phyloP scores from a whole-genome alignment of 2,888 invertebrate species.

The Oxytorus armatus region DNA sequence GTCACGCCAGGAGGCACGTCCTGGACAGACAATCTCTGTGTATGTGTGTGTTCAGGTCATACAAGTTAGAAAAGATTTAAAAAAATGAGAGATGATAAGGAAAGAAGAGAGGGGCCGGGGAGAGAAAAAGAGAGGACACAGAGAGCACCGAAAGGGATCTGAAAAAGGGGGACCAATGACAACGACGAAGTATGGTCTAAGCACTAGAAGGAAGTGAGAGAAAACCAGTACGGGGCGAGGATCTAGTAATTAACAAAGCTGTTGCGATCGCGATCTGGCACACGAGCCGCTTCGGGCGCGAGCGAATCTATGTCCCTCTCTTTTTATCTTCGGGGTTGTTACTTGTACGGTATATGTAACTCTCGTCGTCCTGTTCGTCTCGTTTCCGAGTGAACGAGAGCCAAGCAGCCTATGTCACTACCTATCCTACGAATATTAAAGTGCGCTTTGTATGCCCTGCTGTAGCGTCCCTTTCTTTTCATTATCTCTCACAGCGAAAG shows the following conservation, averaged over 20 bases:
- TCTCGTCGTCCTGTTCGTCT: constrained; percentile 37
- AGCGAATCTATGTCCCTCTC: constrained; percentile 35
- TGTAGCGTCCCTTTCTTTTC: constrained; percentile 70
- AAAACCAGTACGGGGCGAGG: constrained; percentile 69
- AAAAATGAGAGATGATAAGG: background rate
- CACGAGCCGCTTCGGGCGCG: constrained; percentile 76
- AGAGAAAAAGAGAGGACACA: constrained; percentile 46
- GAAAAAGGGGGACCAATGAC: constrained; percentile 32
- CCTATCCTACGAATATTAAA: constrained; percentile 79
- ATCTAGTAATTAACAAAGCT: constrained; percentile 81
- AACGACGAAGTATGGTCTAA: constrained; percentile 21
- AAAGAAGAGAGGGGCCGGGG: constrained; percentile 38
- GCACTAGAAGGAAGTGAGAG: constrained; percentile 64
- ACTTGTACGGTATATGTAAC: constrained; percentile 18
- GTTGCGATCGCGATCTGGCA: constrained; percentile 80
- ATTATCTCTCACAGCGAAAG: constrained; percentile 72
- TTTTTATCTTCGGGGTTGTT: constrained; percentile 1
- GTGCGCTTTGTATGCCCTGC: constrained; percentile 56
- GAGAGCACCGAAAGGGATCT: constrained; percentile 43
- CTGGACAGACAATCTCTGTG: constrained; percentile 43
- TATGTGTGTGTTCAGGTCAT: constrained; percentile 27
- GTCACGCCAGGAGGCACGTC: constrained; percentile 44
- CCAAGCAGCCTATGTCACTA: constrained; percentile 59
- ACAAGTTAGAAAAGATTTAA: constrained; percentile 49
- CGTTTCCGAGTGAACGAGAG: constrained; percentile 59